Evolutionary conservation across 2,797 vertebrate species (phyloP).

Genomic region (Oreonectes daqikongensis): DNA sequence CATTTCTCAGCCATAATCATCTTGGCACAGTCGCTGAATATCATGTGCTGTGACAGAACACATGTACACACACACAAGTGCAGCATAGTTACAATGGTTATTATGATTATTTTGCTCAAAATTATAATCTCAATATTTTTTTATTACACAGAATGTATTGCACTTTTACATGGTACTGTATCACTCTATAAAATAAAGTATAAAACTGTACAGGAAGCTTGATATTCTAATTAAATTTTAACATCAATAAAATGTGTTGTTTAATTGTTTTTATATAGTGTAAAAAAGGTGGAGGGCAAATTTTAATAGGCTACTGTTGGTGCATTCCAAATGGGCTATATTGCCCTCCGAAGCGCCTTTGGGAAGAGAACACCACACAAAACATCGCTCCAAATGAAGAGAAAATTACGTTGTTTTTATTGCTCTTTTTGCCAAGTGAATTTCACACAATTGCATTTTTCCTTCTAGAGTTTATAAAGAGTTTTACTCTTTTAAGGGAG

Average conservation of each 20-base stretch:
- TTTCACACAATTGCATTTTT: too few species aligned
- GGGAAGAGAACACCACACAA: too few species aligned
- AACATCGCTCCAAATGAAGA: too few species aligned
- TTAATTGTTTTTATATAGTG: too few species aligned
- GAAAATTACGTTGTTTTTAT: too few species aligned
- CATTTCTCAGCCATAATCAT: constrained; percentile 35
- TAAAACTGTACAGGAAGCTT: not conserved
- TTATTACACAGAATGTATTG: not conserved
- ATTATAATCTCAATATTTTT: not conserved
- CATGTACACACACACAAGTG: not conserved
- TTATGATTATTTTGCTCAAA: not conserved
- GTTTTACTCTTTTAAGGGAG: too few species aligned
- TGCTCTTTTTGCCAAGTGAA: too few species aligned
- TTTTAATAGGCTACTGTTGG: too few species aligned
- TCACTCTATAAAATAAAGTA: not conserved
- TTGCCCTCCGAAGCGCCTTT: too few species aligned
- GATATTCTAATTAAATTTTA: not conserved
- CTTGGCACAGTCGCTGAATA: constrained; percentile 13
- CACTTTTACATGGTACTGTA: not conserved
- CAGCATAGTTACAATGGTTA: not conserved
- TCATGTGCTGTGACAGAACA: constrained; percentile 16
- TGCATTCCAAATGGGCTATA: too few species aligned
- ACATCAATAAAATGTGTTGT: not conserved
- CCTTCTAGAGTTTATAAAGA: too few species aligned
- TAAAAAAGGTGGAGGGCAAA: too few species aligned